phyloP scores from a whole-genome alignment of 2,888 invertebrate genomes.

The Argyresthia goedartella region DNA sequence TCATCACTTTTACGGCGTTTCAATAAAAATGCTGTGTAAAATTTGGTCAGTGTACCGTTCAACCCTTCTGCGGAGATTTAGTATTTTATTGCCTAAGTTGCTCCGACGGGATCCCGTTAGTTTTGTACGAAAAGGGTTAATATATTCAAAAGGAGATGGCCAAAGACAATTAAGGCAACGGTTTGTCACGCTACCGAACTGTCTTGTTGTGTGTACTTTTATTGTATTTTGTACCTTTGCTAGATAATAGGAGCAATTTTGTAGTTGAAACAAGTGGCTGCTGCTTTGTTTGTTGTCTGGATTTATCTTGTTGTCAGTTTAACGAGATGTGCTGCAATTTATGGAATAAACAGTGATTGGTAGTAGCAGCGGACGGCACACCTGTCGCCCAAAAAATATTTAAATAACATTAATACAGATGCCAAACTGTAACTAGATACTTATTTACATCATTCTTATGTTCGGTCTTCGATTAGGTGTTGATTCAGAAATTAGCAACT shows the following conservation, averaged over 20 bases:
- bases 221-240: neutral
- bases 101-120: conserved; percentile 11
- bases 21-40: conserved; percentile 18
- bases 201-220: neutral
- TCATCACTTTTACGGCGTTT: neutral
- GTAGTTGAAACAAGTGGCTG: neutral
- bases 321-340: no score
- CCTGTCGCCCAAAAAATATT: no score
- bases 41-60: conserved; percentile 37
- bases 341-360: no score
- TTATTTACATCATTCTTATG: no score
- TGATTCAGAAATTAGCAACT: no score
- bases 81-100: conserved; percentile 21
- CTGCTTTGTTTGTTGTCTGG: neutral
- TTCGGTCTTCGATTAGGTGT: no score
- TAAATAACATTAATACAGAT: no score
- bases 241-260: neutral
- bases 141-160: conserved; percentile 24
- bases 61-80: conserved; percentile 33
- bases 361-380: no score
- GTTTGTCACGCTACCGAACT: neutral
- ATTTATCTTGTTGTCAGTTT: no score
- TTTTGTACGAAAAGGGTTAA: conserved; percentile 27
- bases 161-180: conserved; percentile 18
- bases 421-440: no score